phyloP scores from a whole-genome alignment of 1,140 invertebrate species.

The Epicauta chinensis region DNA sequence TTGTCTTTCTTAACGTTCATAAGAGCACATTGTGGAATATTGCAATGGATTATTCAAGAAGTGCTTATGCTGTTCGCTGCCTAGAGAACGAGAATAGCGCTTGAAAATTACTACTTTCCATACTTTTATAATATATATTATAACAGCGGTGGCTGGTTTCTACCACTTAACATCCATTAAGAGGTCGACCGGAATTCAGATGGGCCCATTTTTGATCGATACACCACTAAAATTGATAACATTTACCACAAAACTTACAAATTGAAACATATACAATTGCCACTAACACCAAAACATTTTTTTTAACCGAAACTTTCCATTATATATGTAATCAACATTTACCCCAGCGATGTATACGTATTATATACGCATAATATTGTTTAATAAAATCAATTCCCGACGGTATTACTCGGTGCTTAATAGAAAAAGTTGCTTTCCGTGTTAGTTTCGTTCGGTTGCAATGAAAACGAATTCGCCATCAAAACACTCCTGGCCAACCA shows the following conservation, averaged over 20 bases:
- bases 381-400: constrained; percentile 11
- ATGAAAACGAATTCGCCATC: constrained; percentile 5
- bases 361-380: background rate
- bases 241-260: no score
- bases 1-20: constrained; percentile 19
- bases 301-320: no score
- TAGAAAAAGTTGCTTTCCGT: constrained; percentile 11
- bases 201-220: constrained; percentile 2
- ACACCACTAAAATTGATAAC: no score
- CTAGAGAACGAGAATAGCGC: constrained; percentile 1
- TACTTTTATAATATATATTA: constrained; percentile 3
- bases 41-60: constrained; percentile 26
- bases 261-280: no score
- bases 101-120: constrained; percentile 12
- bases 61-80: constrained; percentile 14
- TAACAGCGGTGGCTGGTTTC: constrained; percentile 4
- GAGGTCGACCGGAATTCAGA: constrained; percentile 6
- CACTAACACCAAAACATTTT: no score
- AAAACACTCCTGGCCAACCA: background rate
- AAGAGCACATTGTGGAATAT: constrained; percentile 16
- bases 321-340: no score
- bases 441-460: constrained; percentile 2
- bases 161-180: constrained; percentile 11
- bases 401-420: background rate
- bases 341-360: no score